These are phyloP conservation scores for Falco biarmicus DNA, from an alignment of 2,797 vertebrate genomes.

Conservation along the genomic window DNA sequence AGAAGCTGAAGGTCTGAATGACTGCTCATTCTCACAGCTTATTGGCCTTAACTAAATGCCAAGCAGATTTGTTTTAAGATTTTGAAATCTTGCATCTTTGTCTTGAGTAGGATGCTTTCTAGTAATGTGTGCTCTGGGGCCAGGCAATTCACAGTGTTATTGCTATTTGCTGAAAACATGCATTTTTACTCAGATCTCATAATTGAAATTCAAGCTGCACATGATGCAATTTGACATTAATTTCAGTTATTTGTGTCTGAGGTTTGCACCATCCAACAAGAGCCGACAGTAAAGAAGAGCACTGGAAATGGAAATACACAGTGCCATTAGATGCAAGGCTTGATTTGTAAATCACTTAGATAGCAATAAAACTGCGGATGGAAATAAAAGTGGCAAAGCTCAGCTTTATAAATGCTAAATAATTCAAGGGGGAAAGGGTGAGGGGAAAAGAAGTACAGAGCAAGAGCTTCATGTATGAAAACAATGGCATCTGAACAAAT, in stretches of 20 bases:
- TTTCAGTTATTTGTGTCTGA: slow-evolving; percentile 58
- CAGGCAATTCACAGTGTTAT: background rate
- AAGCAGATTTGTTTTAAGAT: slow-evolving; percentile 22
- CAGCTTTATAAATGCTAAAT: slow-evolving; percentile 70
- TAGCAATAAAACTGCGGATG: slow-evolving; percentile 54
- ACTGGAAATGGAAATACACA: slow-evolving; percentile 62
- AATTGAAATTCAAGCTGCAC: slow-evolving; percentile 69
- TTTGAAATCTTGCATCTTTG: background rate
- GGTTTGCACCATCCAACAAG: slow-evolving; percentile 43
- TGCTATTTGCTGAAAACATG: slow-evolving; percentile 33
- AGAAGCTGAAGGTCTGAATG: background rate
- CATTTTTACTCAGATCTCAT: slow-evolving; percentile 47
- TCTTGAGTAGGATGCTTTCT: slow-evolving; percentile 32
- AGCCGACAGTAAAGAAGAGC: slow-evolving; percentile 40
- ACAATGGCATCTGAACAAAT: slow-evolving; percentile 9
- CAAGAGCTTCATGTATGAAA: background rate
- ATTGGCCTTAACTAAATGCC: slow-evolving; percentile 33
- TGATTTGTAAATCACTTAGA: slow-evolving; percentile 72
- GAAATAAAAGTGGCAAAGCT: slow-evolving; percentile 69
- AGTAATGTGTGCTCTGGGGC: background rate
- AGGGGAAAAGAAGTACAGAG: background rate
- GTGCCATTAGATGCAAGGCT: slow-evolving; percentile 37
- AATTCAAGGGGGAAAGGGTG: slow-evolving; percentile 41
- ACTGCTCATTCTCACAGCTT: slow-evolving; percentile 5
- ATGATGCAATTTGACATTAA: slow-evolving; percentile 71